phyloP scores from a whole-genome alignment of 2,113 vertebrate genomes.

The Coturnix japonica region DNA sequence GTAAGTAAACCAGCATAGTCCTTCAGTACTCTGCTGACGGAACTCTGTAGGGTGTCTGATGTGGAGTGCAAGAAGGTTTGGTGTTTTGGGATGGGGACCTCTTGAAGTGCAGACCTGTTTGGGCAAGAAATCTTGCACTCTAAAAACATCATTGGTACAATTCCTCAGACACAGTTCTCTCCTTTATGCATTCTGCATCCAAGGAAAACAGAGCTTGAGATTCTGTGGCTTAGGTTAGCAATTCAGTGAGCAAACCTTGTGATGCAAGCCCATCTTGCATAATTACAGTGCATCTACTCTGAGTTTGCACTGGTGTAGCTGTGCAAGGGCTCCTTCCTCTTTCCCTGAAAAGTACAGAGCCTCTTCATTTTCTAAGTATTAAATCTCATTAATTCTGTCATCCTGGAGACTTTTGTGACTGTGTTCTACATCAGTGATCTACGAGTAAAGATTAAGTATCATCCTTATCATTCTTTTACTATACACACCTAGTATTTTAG shows the following conservation, averaged over 20 bases:
- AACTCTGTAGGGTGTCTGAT: neutral
- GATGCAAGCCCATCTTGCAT: conserved; percentile 23
- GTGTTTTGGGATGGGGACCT: neutral
- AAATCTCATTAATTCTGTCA: neutral
- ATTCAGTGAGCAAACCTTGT: neutral
- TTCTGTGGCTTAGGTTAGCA: conserved; percentile 23
- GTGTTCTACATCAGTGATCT: neutral
- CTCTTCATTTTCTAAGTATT: rapidly evolving
- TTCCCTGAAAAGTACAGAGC: neutral
- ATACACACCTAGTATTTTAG: neutral
- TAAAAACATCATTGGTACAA: neutral
- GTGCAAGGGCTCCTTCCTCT: neutral
- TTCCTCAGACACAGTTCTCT: neutral
- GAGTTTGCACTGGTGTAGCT: neutral
- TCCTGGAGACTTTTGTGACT: neutral
- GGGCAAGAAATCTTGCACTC: neutral
- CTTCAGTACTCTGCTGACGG: rapidly evolving
- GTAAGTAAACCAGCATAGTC: neutral
- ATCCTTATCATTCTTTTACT: neutral
- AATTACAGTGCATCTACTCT: neutral
- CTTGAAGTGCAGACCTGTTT: rapidly evolving
- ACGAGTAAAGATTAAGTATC: neutral
- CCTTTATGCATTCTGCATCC: neutral
- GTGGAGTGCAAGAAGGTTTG: neutral
- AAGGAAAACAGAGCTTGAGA: neutral